Evolutionary conservation across 2,888 invertebrate genomes (phyloP).

Genomic region (Leptinotarsa juncta): DNA sequence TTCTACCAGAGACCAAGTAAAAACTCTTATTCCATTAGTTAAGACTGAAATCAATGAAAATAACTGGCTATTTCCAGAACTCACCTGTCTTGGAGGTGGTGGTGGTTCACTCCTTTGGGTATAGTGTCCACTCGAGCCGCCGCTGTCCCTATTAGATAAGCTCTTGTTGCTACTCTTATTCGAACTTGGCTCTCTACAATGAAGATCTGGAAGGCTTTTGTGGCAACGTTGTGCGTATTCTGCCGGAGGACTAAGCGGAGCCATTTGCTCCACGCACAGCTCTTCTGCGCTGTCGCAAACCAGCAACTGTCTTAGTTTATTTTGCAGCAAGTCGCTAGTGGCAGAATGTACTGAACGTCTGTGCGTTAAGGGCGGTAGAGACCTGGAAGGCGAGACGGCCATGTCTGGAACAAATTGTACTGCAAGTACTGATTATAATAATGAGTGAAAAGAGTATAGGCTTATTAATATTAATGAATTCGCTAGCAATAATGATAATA

Average conservation of each 20-base stretch:
- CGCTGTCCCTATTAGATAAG: constrained; percentile 79
- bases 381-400: constrained; percentile 67
- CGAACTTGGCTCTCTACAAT: constrained; percentile 65
- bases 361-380: constrained; percentile 68
- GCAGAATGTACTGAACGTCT: constrained; percentile 67
- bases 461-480: neutral
- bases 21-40: no score
- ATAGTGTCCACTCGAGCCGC: constrained; percentile 85
- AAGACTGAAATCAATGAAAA: no score
- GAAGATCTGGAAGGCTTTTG: constrained; percentile 79
- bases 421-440: neutral
- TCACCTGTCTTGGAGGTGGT: constrained; percentile 64
- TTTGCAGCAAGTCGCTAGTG: constrained; percentile 78
- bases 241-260: constrained; percentile 78
- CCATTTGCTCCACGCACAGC: constrained; percentile 66
- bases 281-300: constrained; percentile 82
- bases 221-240: constrained; percentile 82
- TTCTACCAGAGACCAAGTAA: no score
- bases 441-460: neutral
- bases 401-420: constrained; percentile 57
- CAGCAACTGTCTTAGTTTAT: constrained; percentile 80
- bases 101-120: constrained; percentile 85
- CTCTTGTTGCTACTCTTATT: constrained; percentile 67
- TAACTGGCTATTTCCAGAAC: no score
- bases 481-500: neutral